Base-by-base conservation (phyloP, 2,888 invertebrate species). In the Drosophila hamatofila region DNA sequence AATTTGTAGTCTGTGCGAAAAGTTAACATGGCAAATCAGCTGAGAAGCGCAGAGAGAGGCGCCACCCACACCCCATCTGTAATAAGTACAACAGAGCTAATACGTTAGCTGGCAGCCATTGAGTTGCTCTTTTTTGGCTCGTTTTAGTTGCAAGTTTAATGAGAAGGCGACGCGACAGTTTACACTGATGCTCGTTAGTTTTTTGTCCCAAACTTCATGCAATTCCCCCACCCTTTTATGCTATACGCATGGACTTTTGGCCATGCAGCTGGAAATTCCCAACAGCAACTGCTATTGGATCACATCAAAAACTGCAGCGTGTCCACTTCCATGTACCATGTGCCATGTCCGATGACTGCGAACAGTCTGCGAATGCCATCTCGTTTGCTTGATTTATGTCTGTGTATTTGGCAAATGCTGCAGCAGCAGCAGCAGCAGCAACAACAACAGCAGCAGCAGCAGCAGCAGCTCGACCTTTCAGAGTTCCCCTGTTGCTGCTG, bases 181-280 rank as follows among this genome's bases (percentile, higher is more conserved):
- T 79, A 84, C 88, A 76, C 80, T 81, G 82, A 69, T 72, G 85
- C 62, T 84, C 69, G 86, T 86, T 83, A 73, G 81, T 80, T 80
- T 74, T 69, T 51, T 46, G 62, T 52, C 66, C 66, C 23, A 16
- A 44, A 14, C 23, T 23, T 3, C n/a, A n/a, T n/a, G 37, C 37
- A 39, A n/a, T 7, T 7, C n/a, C 68, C 35, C n/a, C 30, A n/a
- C 18, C 14, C 2, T 23, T 16, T 25, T 9, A 30, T 27, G 14
- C 23, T 18, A 9, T 42, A 21, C 41, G 42, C 56, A 35, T 42
- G 33, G 23, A 23, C 9, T 41, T 25, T 37, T 56, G 56, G 25
- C 51, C 66, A 62, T 74, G 80, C 76, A 35, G 54, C 39, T 54
- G 52, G 8, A 21, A 80, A 72, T 85, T 75, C 77, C 59, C 59